A percentile compares a stretch with the other conserved stretches of the same genome.
These are phyloP conservation scores for Strigamia transsilvanica DNA, from an alignment of 2,888 invertebrate species.

Conservation along the genomic window DNA sequence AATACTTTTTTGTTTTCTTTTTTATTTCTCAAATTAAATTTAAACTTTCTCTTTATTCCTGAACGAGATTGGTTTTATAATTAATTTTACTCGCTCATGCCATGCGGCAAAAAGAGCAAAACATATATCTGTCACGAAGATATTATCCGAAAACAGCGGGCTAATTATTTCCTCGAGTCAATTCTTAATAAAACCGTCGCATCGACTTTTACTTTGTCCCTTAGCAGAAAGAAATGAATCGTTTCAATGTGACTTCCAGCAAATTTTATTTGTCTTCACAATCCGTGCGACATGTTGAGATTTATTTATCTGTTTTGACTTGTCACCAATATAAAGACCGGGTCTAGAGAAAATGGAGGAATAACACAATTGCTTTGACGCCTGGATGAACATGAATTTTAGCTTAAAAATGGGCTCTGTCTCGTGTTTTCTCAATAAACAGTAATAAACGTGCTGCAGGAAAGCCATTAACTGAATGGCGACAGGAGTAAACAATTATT, in stretches of 20 bases:
- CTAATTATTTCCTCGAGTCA: background rate
- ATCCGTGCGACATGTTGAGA: background rate
- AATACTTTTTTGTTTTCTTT: background rate
- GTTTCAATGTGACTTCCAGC: too few species aligned
- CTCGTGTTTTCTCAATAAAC: background rate
- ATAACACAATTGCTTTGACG: constrained; percentile 2
- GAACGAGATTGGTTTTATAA: constrained; percentile 12
- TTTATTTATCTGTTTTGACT: background rate
- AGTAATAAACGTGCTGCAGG: background rate
- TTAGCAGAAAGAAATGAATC: too few species aligned
- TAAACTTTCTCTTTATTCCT: background rate
- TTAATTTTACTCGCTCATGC: constrained; percentile 20
- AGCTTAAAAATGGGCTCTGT: background rate
- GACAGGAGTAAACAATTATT: too few species aligned
- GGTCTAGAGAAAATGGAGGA: background rate
- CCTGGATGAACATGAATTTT: background rate
- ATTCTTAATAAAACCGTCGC: background rate
- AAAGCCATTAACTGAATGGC: too few species aligned
- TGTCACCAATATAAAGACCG: background rate
- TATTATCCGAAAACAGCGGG: background rate
- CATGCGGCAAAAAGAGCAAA: background rate
- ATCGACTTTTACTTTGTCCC: background rate
- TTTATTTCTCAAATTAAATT: background rate
- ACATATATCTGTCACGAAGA: background rate
- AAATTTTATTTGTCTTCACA: background rate